Evolutionary conservation across 2,113 vertebrate species (phyloP), one percentile per base, ranked within the genome.

Genomic region (Suncus etruscus): DNA sequence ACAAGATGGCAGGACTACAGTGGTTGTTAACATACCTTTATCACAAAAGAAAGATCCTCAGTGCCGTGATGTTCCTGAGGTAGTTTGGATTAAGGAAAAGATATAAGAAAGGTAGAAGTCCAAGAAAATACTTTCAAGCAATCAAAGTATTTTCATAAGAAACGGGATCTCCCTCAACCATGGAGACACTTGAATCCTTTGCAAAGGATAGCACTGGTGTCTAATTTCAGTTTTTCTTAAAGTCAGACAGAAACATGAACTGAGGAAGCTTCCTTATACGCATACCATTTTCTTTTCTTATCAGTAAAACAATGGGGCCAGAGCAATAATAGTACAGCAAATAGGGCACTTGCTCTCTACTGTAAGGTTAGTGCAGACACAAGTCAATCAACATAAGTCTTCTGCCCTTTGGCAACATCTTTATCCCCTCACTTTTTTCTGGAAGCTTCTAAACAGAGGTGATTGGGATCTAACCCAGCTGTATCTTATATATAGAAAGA

Each of bases 361-460:
- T 50, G 18, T 3, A 20, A 90, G 18, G 14, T n/a, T 31, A 69
- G 1, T n/a, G 47, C 31, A 65, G 61, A 69, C 3, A 39, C 0
- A 24, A 61, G 66, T 66, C 15, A 58, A 32, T 79, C 32, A 48
- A 48, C 11, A 4, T 0, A n/a, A 72, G 77, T 58, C 83, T 50
- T 58, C 31, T 77, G 80, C 47, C 58, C 45, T 81, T 39, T 58
- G 11, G 8, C 27, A 15, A 27, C 50, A 6, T 54, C 20, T 11
- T 11, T 22, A 0, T 7, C 24, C 39, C 2, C 31, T 84, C 50
- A 3, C 7, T 54, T 32, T 82, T 79, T 68, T 82, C 75, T 83
- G 69, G 18, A 83, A 86, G 76, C 82, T 70, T 86, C 69, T 77
- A 93, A 87, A 75, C 70, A 79, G 75, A 91, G 70, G 58, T n/a